Evolutionary conservation across 64 coral and sea anemone species (phyloP).

Genomic region (Acropora tenuis): DNA sequence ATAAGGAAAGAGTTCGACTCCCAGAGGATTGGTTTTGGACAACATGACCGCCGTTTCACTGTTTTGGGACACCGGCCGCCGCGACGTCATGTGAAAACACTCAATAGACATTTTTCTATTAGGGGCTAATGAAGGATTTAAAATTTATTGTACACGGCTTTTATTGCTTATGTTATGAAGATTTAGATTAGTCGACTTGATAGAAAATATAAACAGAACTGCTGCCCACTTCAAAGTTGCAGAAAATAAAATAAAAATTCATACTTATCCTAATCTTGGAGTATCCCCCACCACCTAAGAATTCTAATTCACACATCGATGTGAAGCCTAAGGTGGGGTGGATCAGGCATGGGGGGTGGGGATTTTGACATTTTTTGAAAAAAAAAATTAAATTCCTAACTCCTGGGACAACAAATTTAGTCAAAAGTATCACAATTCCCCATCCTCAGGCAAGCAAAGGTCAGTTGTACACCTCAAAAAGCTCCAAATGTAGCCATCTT

Average conservation of each 20-base stretch:
- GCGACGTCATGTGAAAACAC: too few species aligned
- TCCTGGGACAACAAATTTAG: conserved; percentile 5
- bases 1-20: too few species aligned
- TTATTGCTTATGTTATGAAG: conserved; percentile 14
- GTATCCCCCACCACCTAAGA: conserved; percentile 11
- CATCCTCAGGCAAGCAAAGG: conserved; percentile 1
- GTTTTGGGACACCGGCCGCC: too few species aligned
- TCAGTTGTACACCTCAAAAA: conserved; percentile 17
- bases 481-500: neutral
- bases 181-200: conserved; percentile 18
- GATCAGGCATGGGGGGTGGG: too few species aligned
- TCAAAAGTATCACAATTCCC: conserved; percentile 9
- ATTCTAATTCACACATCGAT: conserved; percentile 14
- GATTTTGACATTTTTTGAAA: neutral
- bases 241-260: conserved; percentile 10
- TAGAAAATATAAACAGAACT: conserved; percentile 19
- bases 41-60: too few species aligned
- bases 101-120: conserved; percentile 10
- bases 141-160: neutral
- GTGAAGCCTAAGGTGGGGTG: conserved; percentile 6
- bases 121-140: neutral
- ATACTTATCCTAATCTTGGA: conserved; percentile 13
- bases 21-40: too few species aligned
- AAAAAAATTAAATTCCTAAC: conserved; percentile 1
- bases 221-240: conserved; percentile 16